phyloP scores from a whole-genome alignment of 2,113 vertebrate species.

The Castor canadensis region DNA sequence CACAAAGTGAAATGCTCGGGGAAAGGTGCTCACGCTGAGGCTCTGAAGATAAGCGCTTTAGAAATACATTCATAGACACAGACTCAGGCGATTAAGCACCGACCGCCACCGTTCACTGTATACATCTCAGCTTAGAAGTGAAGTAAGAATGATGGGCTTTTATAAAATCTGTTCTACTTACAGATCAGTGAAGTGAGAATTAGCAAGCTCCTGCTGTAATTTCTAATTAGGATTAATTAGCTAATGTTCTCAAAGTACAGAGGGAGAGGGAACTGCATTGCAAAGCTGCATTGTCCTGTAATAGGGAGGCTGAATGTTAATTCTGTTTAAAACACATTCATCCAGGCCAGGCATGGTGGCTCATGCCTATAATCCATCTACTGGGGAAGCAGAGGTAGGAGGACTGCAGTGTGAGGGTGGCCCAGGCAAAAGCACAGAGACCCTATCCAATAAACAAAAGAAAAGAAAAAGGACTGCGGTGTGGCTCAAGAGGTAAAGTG shows the following conservation, averaged over 20 bases:
- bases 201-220: constrained; percentile 33
- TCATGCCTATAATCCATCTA: too few relatives aligned
- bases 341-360: neutral
- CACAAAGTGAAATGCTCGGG: neutral
- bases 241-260: constrained; percentile 35
- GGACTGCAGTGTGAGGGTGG: too few relatives aligned
- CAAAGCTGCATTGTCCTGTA: neutral
- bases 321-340: neutral
- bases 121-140: constrained; percentile 36
- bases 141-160: constrained; percentile 23
- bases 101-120: neutral
- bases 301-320: constrained; percentile 21
- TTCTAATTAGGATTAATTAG: constrained; percentile 71
- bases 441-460: too few relatives aligned
- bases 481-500: too few relatives aligned
- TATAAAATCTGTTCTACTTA: constrained; percentile 53
- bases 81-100: neutral
- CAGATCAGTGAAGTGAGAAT: constrained; percentile 52
- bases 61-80: neutral
- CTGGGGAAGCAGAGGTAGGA: too few relatives aligned
- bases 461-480: too few relatives aligned
- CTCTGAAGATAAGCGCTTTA: constrained; percentile 31
- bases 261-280: neutral
- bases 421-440: too few relatives aligned
- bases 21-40: neutral